Evolutionary conservation across 23 tunicate species (phyloP).

Genomic region (Clavelina lepadiformis): DNA sequence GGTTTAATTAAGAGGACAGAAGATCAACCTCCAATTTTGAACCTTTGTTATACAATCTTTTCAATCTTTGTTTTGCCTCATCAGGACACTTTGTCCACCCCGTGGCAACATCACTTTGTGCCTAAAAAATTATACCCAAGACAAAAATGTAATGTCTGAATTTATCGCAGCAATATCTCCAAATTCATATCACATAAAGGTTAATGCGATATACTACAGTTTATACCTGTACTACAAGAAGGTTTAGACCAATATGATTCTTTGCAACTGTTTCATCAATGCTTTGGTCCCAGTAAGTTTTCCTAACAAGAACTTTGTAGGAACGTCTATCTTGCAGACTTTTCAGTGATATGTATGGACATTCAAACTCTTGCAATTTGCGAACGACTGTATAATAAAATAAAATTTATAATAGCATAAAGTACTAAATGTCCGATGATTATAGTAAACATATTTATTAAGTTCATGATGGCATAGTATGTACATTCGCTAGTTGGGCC

Average conservation of each 20-base stretch:
- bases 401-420: not conserved
- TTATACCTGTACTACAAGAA: slow-evolving; percentile 63
- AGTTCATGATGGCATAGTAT: not conserved
- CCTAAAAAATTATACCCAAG: slow-evolving; percentile 13
- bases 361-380: slow-evolving; percentile 82
- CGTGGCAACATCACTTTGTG: slow-evolving; percentile 47
- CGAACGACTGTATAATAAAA: too few relatives aligned
- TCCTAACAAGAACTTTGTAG: slow-evolving; percentile 59
- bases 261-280: slow-evolving; percentile 36
- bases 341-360: slow-evolving; percentile 79
- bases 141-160: not conserved
- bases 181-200: too few relatives aligned
- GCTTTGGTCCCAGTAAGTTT: slow-evolving; percentile 80
- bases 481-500: not conserved
- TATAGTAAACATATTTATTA: not conserved
- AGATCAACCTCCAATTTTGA: slow-evolving; percentile 54
- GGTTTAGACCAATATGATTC: slow-evolving; percentile 58
- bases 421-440: not conserved
- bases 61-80: slow-evolving; percentile 25
- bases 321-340: slow-evolving; percentile 28
- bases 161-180: too few relatives aligned
- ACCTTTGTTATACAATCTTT: slow-evolving; percentile 24
- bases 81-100: slow-evolving; percentile 61
- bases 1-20: not conserved
- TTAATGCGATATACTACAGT: too few relatives aligned